phyloP scores from a whole-genome alignment of 2,113 vertebrate genomes.

The Embiotoca jacksoni region DNA sequence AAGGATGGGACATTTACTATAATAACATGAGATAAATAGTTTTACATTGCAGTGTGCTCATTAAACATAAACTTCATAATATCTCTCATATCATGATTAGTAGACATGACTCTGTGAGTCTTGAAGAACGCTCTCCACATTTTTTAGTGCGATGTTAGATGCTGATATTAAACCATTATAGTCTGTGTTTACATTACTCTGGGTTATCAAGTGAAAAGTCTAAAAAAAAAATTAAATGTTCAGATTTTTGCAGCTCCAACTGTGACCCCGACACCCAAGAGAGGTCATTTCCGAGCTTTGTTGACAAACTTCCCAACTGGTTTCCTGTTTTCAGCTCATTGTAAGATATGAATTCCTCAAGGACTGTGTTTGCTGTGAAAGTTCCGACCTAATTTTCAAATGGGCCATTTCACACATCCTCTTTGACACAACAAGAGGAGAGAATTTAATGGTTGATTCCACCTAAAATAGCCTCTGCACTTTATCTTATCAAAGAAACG shows the following conservation, averaged over 20 bases:
- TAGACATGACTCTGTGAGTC: not conserved
- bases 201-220: constrained; percentile 20
- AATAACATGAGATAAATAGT: constrained; percentile 39
- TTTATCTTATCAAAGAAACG: constrained; percentile 1
- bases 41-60: constrained; percentile 35
- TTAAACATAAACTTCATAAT: constrained; percentile 36
- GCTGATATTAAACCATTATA: constrained; percentile 13
- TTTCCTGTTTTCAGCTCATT: constrained; percentile 74
- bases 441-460: constrained; percentile 8
- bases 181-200: constrained; percentile 30
- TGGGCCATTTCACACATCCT: constrained; percentile 41
- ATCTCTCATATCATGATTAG: not conserved
- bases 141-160: not conserved
- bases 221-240: constrained; percentile 26
- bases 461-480: not conserved
- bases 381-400: constrained; percentile 43
- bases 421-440: constrained; percentile 15
- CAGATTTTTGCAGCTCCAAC: constrained; percentile 23
- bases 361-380: constrained; percentile 18
- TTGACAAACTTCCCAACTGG: constrained; percentile 71
- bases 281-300: constrained; percentile 78
- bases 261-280: constrained; percentile 37
- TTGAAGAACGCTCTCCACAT: not conserved
- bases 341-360: constrained; percentile 60
- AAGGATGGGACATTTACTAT: constrained; percentile 41